These are phyloP conservation scores for Suillia variegata DNA, from an alignment of 2,888 invertebrate genomes.

Conservation along the genomic window DNA sequence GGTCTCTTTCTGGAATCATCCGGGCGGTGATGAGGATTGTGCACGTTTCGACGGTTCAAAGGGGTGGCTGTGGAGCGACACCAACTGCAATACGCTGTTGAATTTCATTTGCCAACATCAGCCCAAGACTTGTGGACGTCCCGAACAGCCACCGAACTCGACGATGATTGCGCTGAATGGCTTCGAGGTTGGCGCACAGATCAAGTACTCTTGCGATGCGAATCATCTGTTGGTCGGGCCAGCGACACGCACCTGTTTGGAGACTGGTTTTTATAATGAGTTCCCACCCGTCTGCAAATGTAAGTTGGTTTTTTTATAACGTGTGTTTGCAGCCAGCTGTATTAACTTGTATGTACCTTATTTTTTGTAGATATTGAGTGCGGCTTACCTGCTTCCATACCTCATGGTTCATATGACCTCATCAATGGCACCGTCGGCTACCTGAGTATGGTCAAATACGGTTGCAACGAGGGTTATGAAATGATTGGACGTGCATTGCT, in stretches of 20 bases:
- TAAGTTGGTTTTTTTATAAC: slow-evolving; percentile 66
- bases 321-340: too few relatives aligned
- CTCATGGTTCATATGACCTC: slow-evolving; percentile 79
- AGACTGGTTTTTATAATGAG: slow-evolving; percentile 92
- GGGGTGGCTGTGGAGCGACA: slow-evolving; percentile 94
- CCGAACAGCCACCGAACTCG: slow-evolving; percentile 92
- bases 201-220: slow-evolving; percentile 83
- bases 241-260: slow-evolving; percentile 79
- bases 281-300: slow-evolving; percentile 93
- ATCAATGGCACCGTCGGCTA: slow-evolving; percentile 88
- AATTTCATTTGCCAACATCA: slow-evolving; percentile 95
- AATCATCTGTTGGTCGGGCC: slow-evolving; percentile 89
- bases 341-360: too few relatives aligned
- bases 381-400: slow-evolving; percentile 84
- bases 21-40: slow-evolving; percentile 82
- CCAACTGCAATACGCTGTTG: slow-evolving; percentile 80
- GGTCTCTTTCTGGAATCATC: slow-evolving; percentile 90
- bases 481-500: slow-evolving; percentile 83
- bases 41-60: slow-evolving; percentile 90
- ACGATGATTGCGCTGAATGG: slow-evolving; percentile 77
- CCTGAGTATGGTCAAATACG: slow-evolving; percentile 82
- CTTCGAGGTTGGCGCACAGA: slow-evolving; percentile 81
- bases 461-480: slow-evolving; percentile 82
- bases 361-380: slow-evolving; percentile 81
- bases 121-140: slow-evolving; percentile 88